Evolutionary conservation across 2,797 vertebrate species (phyloP), one percentile per base, ranked within the genome.

Genomic region (Centroberyx gerrardi): DNA sequence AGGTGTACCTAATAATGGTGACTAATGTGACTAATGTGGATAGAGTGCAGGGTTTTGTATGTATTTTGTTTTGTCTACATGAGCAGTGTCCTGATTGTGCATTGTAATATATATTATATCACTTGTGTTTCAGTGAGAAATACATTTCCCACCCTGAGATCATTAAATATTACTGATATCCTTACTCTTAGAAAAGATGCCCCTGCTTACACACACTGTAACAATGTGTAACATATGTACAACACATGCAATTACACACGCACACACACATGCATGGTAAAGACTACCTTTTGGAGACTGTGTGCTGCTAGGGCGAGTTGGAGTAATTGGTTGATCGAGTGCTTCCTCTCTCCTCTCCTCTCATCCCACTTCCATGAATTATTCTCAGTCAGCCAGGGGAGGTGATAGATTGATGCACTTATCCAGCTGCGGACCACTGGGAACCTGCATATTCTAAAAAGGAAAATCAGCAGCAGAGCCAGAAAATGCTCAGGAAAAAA

Each of bases 361-460:
- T 69, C 52, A 48, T 64, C 51, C 7, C 29, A 29, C 58, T 44
- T 64, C 40, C 51, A 54, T 9, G 33, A 71, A 51, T 70, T 63
- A 71, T 70, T 64, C 74, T 38, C 74, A 42, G 17, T 68, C 62
- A 63, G 46, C 60, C 65, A 59, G 28, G 69, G 22, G 60, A 70
- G 28, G 67, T 73, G 68, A 87, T 55, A 48, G 73, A 82, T 74
- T 68, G 68, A 64, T 68, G 68, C 68, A 61, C 71, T 67, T 84
- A 78, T 54, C 56, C 70, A 81, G 66, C 70, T 82, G 72, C 63
- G 73, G 60, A 54, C 63, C 0, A 2, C 67, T 53, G 66, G 68
- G 63, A 81, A 71, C 38, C 18, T 64, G 38, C 18, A 2, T 31
- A 46, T 62, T n/a, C 54, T 65, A 17, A 68, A 75, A 68, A 38